phyloP scores from a whole-genome alignment of 37 sponge, comb jelly and placozoan species.

The Aphrocallistes beatrix region DNA sequence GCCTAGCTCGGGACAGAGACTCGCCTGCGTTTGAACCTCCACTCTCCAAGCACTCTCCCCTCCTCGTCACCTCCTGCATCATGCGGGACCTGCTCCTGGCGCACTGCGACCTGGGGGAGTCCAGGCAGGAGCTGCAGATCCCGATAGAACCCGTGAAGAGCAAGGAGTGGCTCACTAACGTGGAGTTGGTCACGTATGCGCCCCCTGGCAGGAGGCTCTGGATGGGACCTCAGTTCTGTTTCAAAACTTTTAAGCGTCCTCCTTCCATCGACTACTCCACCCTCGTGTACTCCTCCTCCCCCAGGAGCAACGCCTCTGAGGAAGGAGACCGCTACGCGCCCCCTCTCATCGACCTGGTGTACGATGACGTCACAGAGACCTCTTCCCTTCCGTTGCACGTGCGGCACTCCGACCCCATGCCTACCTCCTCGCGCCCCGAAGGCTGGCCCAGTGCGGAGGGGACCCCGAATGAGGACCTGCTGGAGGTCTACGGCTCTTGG shows the following conservation, averaged over 20 bases:
- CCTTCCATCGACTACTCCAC: neutral
- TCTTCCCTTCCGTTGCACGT: neutral
- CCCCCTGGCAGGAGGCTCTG: slow-evolving; percentile 81
- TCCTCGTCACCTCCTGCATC: neutral
- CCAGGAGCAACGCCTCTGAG: slow-evolving; percentile 1
- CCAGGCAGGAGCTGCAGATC: neutral
- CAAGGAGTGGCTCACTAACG: slow-evolving; percentile 70
- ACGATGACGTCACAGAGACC: neutral
- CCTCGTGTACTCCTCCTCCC: slow-evolving; percentile 18
- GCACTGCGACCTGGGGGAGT: neutral
- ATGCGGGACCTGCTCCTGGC: neutral
- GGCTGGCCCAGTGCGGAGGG: slow-evolving; percentile 4
- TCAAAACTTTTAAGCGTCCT: slow-evolving; percentile 35
- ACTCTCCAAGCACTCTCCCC: slow-evolving; percentile 21
- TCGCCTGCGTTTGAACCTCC: neutral
- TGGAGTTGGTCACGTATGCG: slow-evolving; percentile 78
- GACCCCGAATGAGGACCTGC: neutral
- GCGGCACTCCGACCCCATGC: neutral
- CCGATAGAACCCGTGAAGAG: neutral
- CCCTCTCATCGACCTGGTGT: neutral
- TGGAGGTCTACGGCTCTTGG: slow-evolving; percentile 29
- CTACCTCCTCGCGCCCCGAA: neutral
- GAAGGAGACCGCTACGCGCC: neutral
- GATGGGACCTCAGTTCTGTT: slow-evolving; percentile 98
- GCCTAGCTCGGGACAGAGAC: neutral